Base-by-base conservation (phyloP, 2,797 vertebrate species). In the Tauraco hartlaubi region DNA sequence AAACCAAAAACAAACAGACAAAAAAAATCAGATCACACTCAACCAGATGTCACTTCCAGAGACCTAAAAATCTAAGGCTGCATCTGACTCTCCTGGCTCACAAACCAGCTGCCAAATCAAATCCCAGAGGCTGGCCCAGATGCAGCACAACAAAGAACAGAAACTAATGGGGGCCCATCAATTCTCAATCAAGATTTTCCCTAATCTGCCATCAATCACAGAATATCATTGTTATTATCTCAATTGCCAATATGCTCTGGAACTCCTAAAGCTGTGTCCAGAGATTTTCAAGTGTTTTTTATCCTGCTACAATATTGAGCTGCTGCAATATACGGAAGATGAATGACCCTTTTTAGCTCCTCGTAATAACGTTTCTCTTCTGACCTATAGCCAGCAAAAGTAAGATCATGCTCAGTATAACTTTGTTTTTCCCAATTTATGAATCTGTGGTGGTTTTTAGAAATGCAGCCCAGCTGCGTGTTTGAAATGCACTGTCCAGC, bases 211-310 rank as follows among this genome's bases (percentile, higher is more conserved):
- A 87, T 68, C 61, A 86, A 4, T 79, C 63, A 49, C 41, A 58
- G 67, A 74, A 58, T 91, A 95, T 96, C 29, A 84, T 62, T 78
- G 55, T 85, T 69, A 80, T 92, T 95, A 88, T 79, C 64, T 35
- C 63, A 69, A 59, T 73, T 95, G 80, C 61, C 92, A 96, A n/a
- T 82, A 90, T 73, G 31, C 62, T 93, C 54, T 80, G 71, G 20
- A 92, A 74, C 31, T 84, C 43, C 46, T 75, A 51, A 94, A 96
- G 62, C 68, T 81, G 18, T 73, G 26, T 79, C 72, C 87, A 69
- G 72, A 96, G 87, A 72, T 84, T 92, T 85, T 87, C 17, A 82
- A 61, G 28, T 75, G 22, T 11, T 49, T 96, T 97, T 95, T 72
- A 92, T 92, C 43, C 54, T 69, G 18, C 75, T 83, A 49, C 21